Evolutionary conservation across 2,797 vertebrate species (phyloP), one percentile per base, ranked within the genome.

Genomic region (Falco biarmicus): DNA sequence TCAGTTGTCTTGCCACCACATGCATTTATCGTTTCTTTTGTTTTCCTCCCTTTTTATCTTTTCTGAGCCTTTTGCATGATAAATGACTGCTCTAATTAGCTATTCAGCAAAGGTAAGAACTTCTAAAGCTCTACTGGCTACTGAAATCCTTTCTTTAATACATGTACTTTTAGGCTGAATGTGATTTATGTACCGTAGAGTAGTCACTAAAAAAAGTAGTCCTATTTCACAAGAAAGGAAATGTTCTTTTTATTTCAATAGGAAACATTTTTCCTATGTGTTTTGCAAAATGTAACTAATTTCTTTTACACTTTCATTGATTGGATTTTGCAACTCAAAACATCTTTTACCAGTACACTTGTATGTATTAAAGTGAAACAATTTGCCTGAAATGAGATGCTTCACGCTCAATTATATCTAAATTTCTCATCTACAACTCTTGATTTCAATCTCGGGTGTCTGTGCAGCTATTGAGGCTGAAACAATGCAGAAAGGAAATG

Each of bases 251-350:
- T 91, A 84, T n/a, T 94, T 95, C 84, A 96, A 82, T 86, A 70
- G 87, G 87, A 94, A 95, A 92, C 81, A 66, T 77, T 94, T 97
- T 95, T 94, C 77, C 73, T 91, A 26, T 89, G 85, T 93, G 68
- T 97, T 96, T 82, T 87, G 91, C 63, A 96, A 96, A 97, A 97
- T 97, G 90, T 97, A 97, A 91, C 94, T 97, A 96, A 96, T 97
- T 98, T 97, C 94, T 84, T 86, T 94, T 92, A 93, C 86, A 87
- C 71, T 97, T 96, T 41, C 81, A 93, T 90, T 95, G 94, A 97
- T 93, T 97, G 90, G 79, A 92, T 97, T 97, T 97, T 98, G 96
- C 79, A 97, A 95, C 97, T 98, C 95, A 97, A 95, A 98, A 94
- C 93, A 96, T 91, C 89, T 90, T 96, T 84, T 91, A 81, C 82